Base-by-base conservation (phyloP, 2,113 vertebrate species). In the Potamarius usumacintae region DNA sequence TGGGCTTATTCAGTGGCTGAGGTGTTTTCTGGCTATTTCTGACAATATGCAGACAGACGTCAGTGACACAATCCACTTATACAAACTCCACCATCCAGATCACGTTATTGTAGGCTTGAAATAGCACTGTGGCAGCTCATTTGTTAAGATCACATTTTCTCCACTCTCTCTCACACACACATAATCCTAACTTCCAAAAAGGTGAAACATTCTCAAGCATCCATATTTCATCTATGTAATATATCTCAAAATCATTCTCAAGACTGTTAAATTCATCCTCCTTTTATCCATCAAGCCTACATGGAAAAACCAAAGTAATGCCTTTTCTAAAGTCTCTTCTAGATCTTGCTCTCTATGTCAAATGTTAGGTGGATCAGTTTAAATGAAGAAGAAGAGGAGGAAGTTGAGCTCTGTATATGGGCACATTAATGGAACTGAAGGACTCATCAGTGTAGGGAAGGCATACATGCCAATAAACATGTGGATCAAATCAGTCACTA, bases 31-130 rank as follows among this genome's bases (percentile, higher is more conserved):
- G 84, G 52, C 63, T 80, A 78, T 50, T 42, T 89, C 82, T 93
- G 92, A 94, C 91, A 85, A 83, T 91, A 83, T 82, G 88, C 92
- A 93, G 93, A 90, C 85, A 85, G 42, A 52, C 69, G 62, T 50
- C 82, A 69, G 79, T 69, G 88, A 92, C 87, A 88, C 76, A 87
- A 86, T 86, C 79, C 72, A 85, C 86, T 83, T 81, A 90, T 85
- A 57, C 83, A 83, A 71, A 58, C 82, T 86, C 77, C 87, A 42
- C 30, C 82, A 77, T 50, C 63, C 80, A 76, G n/a, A 53, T 85
- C 48, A 85, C 53, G 48, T 85, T 85, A 86, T 90, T 89, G 71
- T 80, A 83, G 84, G 71, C 84, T 76, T 78, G 72, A 88, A 86
- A 85, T 84, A 77, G 79, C 86, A 85, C 50, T 65, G 67, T 81